A percentile compares a stretch with the other conserved stretches of the same genome.
phyloP scores from a whole-genome alignment of 2,113 vertebrate genomes.

The Gymnorhina tibicen region DNA sequence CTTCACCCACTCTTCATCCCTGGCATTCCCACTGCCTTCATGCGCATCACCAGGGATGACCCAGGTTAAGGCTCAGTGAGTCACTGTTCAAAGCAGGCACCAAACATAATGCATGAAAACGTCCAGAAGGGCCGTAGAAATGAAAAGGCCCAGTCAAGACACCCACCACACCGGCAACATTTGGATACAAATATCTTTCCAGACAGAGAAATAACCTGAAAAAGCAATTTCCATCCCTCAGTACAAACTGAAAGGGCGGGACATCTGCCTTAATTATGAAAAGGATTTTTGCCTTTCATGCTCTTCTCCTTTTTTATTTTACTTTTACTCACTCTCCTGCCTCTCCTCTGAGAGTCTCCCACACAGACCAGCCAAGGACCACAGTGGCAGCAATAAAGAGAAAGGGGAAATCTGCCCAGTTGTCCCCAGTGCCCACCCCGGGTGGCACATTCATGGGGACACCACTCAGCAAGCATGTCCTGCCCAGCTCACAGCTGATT shows the following conservation, averaged over 20 bases:
- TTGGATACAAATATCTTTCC: background rate
- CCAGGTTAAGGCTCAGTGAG: background rate
- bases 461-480: background rate
- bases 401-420: constrained; percentile 31
- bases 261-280: background rate
- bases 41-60: background rate
- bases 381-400: constrained; percentile 44
- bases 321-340: background rate
- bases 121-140: background rate
- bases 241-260: background rate
- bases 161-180: background rate
- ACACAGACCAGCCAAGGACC: background rate
- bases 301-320: background rate
- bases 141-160: background rate
- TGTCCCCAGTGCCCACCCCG: background rate
- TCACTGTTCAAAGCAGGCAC: background rate
- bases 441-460: background rate
- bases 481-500: background rate
- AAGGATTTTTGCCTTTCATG: background rate
- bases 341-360: background rate
- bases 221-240: background rate
- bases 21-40: background rate
- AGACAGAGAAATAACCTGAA: background rate
- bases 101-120: background rate
- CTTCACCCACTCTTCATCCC: too few species aligned